phyloP scores from a whole-genome alignment of 2,113 vertebrate genomes.

The Chloroceryle aenea region DNA sequence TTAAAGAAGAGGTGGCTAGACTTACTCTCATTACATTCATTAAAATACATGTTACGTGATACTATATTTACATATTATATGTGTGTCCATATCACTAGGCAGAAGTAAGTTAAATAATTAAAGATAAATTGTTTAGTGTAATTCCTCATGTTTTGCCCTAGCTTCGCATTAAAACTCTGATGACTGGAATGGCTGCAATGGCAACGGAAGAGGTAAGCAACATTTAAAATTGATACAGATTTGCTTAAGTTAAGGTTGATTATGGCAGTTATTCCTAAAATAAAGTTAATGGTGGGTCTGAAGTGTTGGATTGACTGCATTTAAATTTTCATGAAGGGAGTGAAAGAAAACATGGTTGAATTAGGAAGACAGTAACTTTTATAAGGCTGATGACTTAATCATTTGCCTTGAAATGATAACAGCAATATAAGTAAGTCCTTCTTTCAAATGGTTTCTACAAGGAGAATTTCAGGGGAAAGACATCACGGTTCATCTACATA shows the following conservation, averaged over 20 bases:
- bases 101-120: neutral
- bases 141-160: constrained; percentile 46
- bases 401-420: neutral
- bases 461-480: neutral
- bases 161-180: constrained; percentile 89
- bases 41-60: neutral
- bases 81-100: neutral
- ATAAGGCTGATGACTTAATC: neutral
- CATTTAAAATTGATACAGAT: neutral
- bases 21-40: neutral
- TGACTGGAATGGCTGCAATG: constrained; percentile 96
- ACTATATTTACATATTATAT: neutral
- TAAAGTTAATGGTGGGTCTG: neutral
- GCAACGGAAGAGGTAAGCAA: constrained; percentile 86
- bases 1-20: neutral
- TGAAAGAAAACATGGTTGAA: neutral
- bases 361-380: neutral
- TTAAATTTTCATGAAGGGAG: neutral
- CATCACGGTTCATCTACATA: neutral
- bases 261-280: neutral
- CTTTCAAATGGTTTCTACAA: neutral
- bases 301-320: neutral
- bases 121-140: neutral
- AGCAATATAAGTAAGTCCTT: neutral
- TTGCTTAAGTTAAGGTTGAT: neutral